Evolutionary conservation across 37 sponge, comb jelly and placozoan genomes (phyloP), one percentile per base, ranked within the genome.

Genomic region (Lycopodina hypogea): DNA sequence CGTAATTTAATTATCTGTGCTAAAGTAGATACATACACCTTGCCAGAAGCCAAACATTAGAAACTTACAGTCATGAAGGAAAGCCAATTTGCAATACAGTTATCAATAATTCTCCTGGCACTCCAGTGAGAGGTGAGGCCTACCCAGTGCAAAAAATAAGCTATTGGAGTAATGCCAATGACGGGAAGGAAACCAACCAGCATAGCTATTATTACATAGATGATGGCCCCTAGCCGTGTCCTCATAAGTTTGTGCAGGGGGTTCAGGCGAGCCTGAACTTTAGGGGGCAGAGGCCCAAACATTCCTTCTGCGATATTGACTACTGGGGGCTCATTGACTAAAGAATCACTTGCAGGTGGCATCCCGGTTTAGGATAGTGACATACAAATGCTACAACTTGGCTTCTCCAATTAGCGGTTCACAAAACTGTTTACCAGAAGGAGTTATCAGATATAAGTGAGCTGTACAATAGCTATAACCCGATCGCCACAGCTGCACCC

Each of bases 161-260:
- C 15, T 0, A 75, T 3, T 1, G 77, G 69, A n/a, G 58, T 12
- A 0, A 56, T 29, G 3, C 38, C 42, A 6, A 75, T 56, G 26
- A 57, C 30, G 14, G 85, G 72, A 1, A 56, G 1, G 1, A 60
- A 6, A 19, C 51, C 59, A 0, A 77, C 8, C 12, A 42, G 30
- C 18, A 84, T 7, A 38, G 33, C 59, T 0, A 78, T 30, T 56
- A 77, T 23, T 23, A 66, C 63, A 14, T 63, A 79, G 35, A 72
- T 0, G 38, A 85, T 21, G 0, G 34, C 41, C n/a, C 72, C 79
- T 8, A 72, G 19, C 3, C 26, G 17, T 17, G 64, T 34, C 0
- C 86, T 53, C 57, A 73, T 65, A 22, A 51, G 40, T 41, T 59
- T 53, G 6, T 85, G 86, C 38, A 79, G 36, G 14, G 45, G 74